Evolutionary conservation across 2,113 vertebrate genomes (phyloP), one percentile per base, ranked within the genome.

Genomic region (Calidris pugnax): DNA sequence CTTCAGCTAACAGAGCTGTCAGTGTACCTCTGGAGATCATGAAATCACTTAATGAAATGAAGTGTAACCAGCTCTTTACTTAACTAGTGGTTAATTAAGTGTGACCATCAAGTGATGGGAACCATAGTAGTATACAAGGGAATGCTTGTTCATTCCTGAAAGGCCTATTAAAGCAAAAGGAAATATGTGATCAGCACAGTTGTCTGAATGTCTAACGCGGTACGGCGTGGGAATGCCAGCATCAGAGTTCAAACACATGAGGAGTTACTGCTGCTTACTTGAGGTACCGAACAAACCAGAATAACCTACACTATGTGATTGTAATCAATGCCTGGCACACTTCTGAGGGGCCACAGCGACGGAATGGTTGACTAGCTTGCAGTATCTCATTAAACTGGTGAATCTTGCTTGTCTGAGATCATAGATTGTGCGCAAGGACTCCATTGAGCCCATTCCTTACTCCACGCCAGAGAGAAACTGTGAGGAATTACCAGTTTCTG

Each of bases 11-110:
- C 88, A 95, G 93, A 90, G 95, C 92, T 95, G 96, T 96, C 93
- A 96, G 95, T 90, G 92, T 92, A 94, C 92, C 88, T 92, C 95
- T 94, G 88, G 90, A 89, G 88, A 94, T 96, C 88, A 89, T 84
- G 95, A 96, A 96, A 96, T 95, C 93, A 94, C 90, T 97, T 96
- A 96, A 95, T 76, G 94, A 96, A 97, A 97, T 97, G 95, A 96
- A 97, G 93, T 97, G 95, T 93, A 96, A 95, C 96, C 77, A 93
- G 71, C 89, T 89, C 78, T 95, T 78, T 76, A 56, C 93, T 91
- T 73, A 94, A 89, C 94, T 57, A 73, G 89, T 73, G 81, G 81
- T 89, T 97, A 97, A 96, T 97, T 96, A 96, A 95, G 94, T 96
- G 96, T 96, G 93, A 96, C 95, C 95, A 96, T 94, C 91, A 93